Conservation (phyloP, 2,113 vertebrate species). For the Centropus unirufus region DNA sequence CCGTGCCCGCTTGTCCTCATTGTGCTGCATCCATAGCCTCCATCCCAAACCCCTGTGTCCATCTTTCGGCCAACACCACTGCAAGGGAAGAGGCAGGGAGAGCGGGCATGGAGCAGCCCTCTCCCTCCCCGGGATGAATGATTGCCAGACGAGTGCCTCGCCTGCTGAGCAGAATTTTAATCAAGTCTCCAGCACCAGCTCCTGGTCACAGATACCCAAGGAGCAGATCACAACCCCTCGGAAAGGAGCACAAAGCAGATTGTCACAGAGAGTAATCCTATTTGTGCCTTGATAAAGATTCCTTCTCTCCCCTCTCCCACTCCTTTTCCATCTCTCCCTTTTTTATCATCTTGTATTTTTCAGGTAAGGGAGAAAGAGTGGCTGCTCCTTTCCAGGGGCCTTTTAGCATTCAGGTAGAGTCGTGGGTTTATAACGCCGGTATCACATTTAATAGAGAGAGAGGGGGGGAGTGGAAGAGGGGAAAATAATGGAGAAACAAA, state of each 20-base stretch:
- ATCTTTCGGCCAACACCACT: neutral
- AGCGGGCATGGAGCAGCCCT: neutral
- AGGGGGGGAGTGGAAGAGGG: neutral
- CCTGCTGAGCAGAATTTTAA: slow-evolving; percentile 67
- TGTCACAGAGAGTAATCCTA: slow-evolving; percentile 54
- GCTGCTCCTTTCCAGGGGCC: slow-evolving; percentile 39
- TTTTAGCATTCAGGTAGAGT: slow-evolving; percentile 59
- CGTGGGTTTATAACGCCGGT: slow-evolving; percentile 18
- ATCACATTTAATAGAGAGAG: slow-evolving; percentile 35
- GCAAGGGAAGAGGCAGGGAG: neutral
- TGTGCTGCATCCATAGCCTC: neutral
- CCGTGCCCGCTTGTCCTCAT: no score
- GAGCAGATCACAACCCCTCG: slow-evolving; percentile 37
- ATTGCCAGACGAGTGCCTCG: neutral
- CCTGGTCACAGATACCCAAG: neutral
- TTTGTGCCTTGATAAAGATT: slow-evolving; percentile 55
- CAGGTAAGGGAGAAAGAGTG: slow-evolving; percentile 38
- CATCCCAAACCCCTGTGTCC: neutral
- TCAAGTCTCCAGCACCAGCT: neutral
- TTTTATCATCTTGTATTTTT: neutral
- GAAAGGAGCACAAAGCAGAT: slow-evolving; percentile 54
- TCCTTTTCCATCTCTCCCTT: neutral
- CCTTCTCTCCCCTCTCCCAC: slow-evolving; percentile 23
- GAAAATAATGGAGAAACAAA: slow-evolving; percentile 40
- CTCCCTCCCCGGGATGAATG: neutral